Conservation (phyloP, 2,888 invertebrate genomes). For the Hipparchia semele region DNA sequence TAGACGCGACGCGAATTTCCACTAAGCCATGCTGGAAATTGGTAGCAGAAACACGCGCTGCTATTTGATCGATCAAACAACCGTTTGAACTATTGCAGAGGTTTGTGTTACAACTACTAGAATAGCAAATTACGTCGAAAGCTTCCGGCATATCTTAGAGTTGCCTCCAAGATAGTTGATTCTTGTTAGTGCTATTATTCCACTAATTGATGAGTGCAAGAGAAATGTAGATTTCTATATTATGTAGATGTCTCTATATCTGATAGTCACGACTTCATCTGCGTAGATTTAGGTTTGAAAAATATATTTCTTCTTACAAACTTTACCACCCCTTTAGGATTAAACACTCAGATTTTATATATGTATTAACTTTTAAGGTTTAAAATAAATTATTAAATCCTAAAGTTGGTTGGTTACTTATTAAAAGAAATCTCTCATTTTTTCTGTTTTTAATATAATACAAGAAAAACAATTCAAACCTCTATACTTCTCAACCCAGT, state of each 20-base stretch:
- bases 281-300: not conserved
- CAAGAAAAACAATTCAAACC: no score
- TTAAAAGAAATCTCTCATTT: no score
- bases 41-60: conserved; percentile 6
- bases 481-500: no score
- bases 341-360: no score
- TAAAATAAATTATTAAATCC: no score
- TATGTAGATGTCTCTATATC: not conserved
- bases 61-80: conserved; percentile 27
- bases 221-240: not conserved
- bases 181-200: not conserved
- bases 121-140: conserved; percentile 14
- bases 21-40: conserved; percentile 23
- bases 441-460: no score
- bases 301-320: not conserved
- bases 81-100: conserved; percentile 19
- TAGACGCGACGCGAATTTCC: conserved; percentile 21
- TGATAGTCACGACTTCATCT: not conserved
- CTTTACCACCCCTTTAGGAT: no score
- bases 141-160: conserved; percentile 12
- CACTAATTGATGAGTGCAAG: not conserved
- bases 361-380: no score
- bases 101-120: conserved; percentile 10
- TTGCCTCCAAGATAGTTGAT: conserved; percentile 10
- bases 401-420: no score